These are phyloP conservation scores for Noctua janthe DNA, from an alignment of 2,888 invertebrate genomes.

Conservation along the genomic window DNA sequence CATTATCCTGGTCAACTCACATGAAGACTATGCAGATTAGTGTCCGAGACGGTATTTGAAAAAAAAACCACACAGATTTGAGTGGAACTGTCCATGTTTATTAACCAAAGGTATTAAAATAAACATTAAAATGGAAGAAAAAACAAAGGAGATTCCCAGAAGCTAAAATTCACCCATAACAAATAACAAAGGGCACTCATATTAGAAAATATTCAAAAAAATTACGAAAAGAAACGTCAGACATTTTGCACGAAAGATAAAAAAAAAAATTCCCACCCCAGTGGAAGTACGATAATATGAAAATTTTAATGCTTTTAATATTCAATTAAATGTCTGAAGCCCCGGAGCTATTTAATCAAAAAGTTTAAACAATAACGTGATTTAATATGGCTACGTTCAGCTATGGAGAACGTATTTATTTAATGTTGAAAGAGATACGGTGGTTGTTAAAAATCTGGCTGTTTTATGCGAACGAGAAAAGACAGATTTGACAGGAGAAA, in stretches of 20 bases:
- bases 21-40: too few relatives aligned
- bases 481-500: background rate
- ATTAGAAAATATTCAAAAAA: slow-evolving; percentile 15
- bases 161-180: background rate
- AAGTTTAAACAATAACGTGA: slow-evolving; percentile 51
- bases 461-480: background rate
- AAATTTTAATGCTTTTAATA: slow-evolving; percentile 32
- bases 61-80: too few relatives aligned
- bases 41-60: too few relatives aligned
- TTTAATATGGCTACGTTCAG: slow-evolving; percentile 20
- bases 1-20: too few relatives aligned
- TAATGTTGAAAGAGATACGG: background rate
- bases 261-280: background rate
- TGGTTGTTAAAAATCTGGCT: background rate
- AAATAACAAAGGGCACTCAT: slow-evolving; percentile 1
- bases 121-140: background rate
- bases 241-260: slow-evolving; percentile 11
- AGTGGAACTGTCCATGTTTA: too few relatives aligned
- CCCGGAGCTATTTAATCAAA: slow-evolving; percentile 54
- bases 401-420: slow-evolving; percentile 26
- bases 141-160: background rate
- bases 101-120: background rate
- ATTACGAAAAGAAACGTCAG: slow-evolving; percentile 6
- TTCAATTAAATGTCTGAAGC: slow-evolving; percentile 39
- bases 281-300: slow-evolving; percentile 21